Evolutionary conservation across 2,113 vertebrate species (phyloP).

Genomic region (Clarias magur): DNA sequence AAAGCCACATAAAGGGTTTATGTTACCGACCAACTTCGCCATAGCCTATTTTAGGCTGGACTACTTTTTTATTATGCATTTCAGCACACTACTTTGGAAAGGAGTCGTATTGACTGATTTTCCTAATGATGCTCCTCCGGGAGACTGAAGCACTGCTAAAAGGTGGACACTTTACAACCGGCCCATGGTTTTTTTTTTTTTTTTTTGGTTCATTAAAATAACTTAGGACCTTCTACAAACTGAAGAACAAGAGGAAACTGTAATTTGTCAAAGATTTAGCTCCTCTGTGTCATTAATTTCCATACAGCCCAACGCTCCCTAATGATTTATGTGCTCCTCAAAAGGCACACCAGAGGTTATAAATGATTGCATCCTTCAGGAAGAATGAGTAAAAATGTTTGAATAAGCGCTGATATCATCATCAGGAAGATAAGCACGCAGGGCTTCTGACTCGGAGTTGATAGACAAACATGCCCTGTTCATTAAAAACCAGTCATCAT

Average conservation of each 20-base stretch:
- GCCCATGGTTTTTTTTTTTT: conserved; percentile 56
- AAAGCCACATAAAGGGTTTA: conserved; percentile 50
- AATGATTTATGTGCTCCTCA: conserved; percentile 68
- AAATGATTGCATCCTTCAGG: conserved; percentile 56
- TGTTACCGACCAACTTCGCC: conserved; percentile 56
- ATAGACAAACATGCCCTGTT: conserved; percentile 37
- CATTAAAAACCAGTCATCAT: conserved; percentile 3
- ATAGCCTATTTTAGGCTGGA: conserved; percentile 48
- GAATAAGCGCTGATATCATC: conserved; percentile 50
- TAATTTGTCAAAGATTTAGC: conserved; percentile 77
- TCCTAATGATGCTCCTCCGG: conserved; percentile 69
- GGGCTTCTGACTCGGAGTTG: conserved; percentile 35
- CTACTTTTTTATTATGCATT: conserved; percentile 56
- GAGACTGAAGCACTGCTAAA: conserved; percentile 64
- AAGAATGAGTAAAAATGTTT: conserved; percentile 50
- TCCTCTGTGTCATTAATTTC: conserved; percentile 74
- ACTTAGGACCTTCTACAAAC: conserved; percentile 68
- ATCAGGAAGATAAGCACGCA: conserved; percentile 43
- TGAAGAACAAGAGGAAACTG: conserved; percentile 65
- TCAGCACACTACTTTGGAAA: conserved; percentile 63
- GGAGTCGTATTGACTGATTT: conserved; percentile 70
- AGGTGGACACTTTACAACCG: conserved; percentile 63
- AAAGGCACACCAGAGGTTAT: conserved; percentile 66
- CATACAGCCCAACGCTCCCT: conserved; percentile 69
- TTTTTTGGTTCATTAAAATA: conserved; percentile 74